Percentiles rank a stretch among this genome's conserved stretches.
Evolutionary conservation across 2,797 vertebrate genomes (phyloP).

Genomic region (Setipinna tenuifilis): DNA sequence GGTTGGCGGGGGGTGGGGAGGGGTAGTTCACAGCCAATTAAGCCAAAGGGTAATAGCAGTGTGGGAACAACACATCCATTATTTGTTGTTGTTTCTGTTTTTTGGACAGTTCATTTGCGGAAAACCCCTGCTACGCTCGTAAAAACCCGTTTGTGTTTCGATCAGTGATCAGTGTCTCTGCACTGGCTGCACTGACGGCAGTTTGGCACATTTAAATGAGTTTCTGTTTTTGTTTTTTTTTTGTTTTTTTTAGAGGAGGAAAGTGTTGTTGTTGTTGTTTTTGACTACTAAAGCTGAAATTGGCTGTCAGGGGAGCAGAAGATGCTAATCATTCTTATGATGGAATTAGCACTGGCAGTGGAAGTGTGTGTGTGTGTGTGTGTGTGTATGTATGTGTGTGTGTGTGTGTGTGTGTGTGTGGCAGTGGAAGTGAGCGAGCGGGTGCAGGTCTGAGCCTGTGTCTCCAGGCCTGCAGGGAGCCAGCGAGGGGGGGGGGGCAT

Average conservation of each 20-base stretch:
- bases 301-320: conserved; percentile 10
- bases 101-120: conserved; percentile 42
- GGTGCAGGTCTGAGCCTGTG: too few relatives aligned
- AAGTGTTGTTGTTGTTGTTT: background rate
- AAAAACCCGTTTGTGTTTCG: conserved; percentile 41
- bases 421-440: too few relatives aligned
- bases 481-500: too few relatives aligned
- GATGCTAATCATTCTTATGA: conserved; percentile 6
- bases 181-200: conserved; percentile 23
- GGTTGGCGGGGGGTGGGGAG: too few relatives aligned
- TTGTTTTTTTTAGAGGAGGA: background rate
- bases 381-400: too few relatives aligned
- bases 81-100: conserved; percentile 45
- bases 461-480: background rate
- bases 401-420: too few relatives aligned
- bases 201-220: conserved; percentile 15
- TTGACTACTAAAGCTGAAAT: conserved; percentile 9
- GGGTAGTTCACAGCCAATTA: conserved; percentile 40
- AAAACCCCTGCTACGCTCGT: conserved; percentile 49
- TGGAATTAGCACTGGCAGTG: background rate
- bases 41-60: conserved; percentile 37
- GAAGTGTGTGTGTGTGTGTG: background rate
- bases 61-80: conserved; percentile 46
- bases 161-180: conserved; percentile 35
- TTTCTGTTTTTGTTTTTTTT: conserved; percentile 30